Evolutionary conservation across 2,113 vertebrate species (phyloP).

Genomic region (Myxocyprinus asiaticus): DNA sequence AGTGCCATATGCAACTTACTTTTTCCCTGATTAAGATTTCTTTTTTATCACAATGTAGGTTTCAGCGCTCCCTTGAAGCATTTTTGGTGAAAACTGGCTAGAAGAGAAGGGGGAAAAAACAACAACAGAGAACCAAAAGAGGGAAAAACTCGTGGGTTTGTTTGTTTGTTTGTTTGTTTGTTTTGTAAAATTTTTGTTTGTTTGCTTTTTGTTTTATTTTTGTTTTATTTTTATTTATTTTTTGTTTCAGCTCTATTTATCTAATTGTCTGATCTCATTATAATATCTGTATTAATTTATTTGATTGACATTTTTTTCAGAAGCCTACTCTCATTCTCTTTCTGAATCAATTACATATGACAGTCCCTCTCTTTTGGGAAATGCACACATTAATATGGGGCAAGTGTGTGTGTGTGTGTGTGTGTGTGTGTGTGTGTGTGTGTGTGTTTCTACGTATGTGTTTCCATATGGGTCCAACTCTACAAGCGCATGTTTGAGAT

Average conservation of each 20-base stretch:
- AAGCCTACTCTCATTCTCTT: constrained; percentile 51
- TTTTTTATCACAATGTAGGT: constrained; percentile 84
- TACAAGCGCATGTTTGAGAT: constrained; percentile 35
- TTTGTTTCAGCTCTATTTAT: constrained; percentile 28
- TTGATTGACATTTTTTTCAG: constrained; percentile 55
- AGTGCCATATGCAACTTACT: constrained; percentile 71
- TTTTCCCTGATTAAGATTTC: constrained; percentile 84
- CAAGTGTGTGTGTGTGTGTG: background rate
- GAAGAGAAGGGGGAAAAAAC: constrained; percentile 13
- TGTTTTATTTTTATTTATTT: constrained; percentile 17
- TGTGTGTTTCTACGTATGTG: constrained; percentile 16
- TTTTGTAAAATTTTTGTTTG: constrained; percentile 26
- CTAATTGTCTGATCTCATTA: constrained; percentile 40
- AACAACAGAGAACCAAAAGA: background rate
- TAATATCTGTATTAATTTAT: constrained; percentile 25
- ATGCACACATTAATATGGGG: constrained; percentile 35
- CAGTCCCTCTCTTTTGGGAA: constrained; percentile 47
- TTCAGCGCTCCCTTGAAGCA: constrained; percentile 73
- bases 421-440: background rate
- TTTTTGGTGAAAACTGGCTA: constrained; percentile 60
- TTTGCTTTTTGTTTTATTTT: constrained; percentile 15
- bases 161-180: background rate
- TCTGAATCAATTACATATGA: constrained; percentile 53
- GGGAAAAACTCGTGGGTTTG: constrained; percentile 24
- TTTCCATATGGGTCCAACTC: constrained; percentile 13